Evolutionary conservation across 2,888 invertebrate genomes (phyloP).

Genomic region (Lepidocyrtoides sp.): DNA sequence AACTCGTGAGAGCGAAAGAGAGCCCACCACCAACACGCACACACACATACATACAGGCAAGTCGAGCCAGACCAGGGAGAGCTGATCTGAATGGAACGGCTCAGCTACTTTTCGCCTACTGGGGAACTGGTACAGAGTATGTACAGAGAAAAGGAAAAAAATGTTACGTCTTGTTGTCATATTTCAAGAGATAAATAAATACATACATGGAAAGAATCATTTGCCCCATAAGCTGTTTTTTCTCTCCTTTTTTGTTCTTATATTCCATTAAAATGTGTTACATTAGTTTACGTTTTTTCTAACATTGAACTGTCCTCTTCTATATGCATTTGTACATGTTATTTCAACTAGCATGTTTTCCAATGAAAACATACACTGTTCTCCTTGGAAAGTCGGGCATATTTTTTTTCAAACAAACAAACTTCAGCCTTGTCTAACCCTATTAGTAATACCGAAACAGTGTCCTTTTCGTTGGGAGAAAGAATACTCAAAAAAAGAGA

Average conservation of each 20-base stretch:
- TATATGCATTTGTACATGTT: neutral
- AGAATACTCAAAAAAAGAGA: neutral
- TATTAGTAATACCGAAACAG: neutral
- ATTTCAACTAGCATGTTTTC: neutral
- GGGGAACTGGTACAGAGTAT: neutral
- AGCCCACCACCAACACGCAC: neutral
- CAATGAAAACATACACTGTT: neutral
- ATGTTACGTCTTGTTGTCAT: slow-evolving; percentile 63
- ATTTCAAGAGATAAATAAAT: slow-evolving; percentile 62
- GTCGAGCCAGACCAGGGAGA: neutral
- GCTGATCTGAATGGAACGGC: neutral
- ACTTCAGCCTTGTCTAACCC: slow-evolving; percentile 18
- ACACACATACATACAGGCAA: neutral
- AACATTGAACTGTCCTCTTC: neutral
- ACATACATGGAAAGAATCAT: neutral
- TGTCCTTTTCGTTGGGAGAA: neutral
- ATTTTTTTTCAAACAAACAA: neutral
- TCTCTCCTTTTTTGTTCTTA: neutral
- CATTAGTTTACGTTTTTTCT: neutral
- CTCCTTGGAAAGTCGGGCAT: neutral
- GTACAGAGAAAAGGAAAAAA: slow-evolving; percentile 46
- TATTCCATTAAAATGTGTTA: neutral
- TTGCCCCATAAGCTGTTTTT: neutral
- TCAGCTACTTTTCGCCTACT: neutral
- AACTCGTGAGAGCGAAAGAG: slow-evolving; percentile 24